Conservation (phyloP, 1,140 invertebrate species). For the Agraylea sexmaculata region DNA sequence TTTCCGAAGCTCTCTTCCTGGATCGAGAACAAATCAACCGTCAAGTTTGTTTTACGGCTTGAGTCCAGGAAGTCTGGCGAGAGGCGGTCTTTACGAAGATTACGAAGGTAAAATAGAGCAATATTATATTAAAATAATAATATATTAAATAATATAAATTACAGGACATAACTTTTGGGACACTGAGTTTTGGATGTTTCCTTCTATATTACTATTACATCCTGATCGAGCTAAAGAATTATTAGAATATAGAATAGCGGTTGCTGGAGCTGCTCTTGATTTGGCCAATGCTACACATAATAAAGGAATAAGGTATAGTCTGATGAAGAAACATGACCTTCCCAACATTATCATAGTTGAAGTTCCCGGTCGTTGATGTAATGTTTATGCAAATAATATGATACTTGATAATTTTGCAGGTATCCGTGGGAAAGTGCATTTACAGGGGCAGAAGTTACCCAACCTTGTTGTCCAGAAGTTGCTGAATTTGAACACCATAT, state of each 20-base stretch:
- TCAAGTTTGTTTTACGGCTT: conserved; percentile 38
- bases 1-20: conserved; percentile 40
- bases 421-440: conserved; percentile 47
- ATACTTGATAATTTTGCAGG: conserved; percentile 20
- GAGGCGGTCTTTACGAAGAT: conserved; percentile 36
- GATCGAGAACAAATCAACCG: conserved; percentile 30
- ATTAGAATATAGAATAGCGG: conserved; percentile 33
- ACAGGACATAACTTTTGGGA: conserved; percentile 41
- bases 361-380: background rate
- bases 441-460: conserved; percentile 43
- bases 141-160: conserved; percentile 11
- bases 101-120: conserved; percentile 30
- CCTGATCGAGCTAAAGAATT: conserved; percentile 29
- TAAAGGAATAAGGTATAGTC: conserved; percentile 33
- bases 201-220: conserved; percentile 32
- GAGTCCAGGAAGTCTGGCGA: conserved; percentile 43
- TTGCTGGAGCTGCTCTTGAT: conserved; percentile 28
- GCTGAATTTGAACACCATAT: conserved; percentile 43
- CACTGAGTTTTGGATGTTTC: conserved; percentile 40
- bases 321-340: background rate
- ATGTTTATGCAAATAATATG: background rate
- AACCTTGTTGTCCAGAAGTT: conserved; percentile 43
- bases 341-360: background rate
- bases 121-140: conserved; percentile 4
- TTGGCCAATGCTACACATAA: conserved; percentile 30